A percentile compares a stretch with the other conserved stretches of the same genome.
These are phyloP conservation scores for Neomorphus geoffroyi DNA, from an alignment of 2,797 vertebrate species.

Conservation along the genomic window DNA sequence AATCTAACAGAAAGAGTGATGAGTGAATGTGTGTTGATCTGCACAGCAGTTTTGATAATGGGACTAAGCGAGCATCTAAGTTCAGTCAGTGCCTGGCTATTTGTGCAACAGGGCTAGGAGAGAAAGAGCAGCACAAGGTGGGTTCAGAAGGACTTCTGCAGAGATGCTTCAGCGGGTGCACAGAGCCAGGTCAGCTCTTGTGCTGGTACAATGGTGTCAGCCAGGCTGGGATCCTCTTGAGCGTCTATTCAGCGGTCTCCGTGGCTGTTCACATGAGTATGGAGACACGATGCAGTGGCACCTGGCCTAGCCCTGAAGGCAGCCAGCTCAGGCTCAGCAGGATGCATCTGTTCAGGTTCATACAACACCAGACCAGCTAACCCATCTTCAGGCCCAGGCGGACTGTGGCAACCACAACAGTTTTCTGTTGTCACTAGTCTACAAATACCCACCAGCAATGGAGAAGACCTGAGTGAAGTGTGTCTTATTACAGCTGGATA, in stretches of 20 bases:
- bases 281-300: background rate
- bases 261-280: background rate
- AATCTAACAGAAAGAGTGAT: background rate
- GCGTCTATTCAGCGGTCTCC: background rate
- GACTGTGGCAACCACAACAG: fast-evolving
- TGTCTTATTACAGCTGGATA: background rate
- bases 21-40: background rate
- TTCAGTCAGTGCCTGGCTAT: background rate
- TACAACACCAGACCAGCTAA: background rate
- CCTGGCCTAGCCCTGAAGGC: background rate
- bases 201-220: fast-evolving
- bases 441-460: fast-evolving
- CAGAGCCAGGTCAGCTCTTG: background rate
- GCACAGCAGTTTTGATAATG: background rate
- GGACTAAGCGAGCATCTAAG: background rate
- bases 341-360: background rate
- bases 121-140: background rate
- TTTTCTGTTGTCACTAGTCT: background rate
- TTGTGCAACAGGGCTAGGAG: background rate
- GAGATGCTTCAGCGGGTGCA: background rate
- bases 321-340: background rate
- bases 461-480: background rate
- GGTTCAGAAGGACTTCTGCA: background rate
- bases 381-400: background rate
- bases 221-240: background rate